Percentiles rank a stretch among this genome's conserved stretches.
phyloP scores from a whole-genome alignment of 2,888 invertebrate genomes.

The Margaritifera margaritifera region DNA sequence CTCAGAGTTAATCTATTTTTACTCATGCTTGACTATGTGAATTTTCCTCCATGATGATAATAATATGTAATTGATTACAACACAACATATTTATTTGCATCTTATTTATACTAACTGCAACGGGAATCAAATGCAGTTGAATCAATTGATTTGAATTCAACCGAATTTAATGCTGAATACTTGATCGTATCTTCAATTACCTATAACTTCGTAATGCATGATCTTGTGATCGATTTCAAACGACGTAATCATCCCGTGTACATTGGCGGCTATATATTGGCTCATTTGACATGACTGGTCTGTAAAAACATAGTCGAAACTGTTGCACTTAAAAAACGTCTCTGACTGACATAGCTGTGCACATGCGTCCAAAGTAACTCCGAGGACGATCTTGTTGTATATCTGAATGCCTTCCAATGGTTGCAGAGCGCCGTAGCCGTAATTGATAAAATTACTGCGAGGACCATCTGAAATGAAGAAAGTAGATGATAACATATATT shows the following conservation, averaged over 20 bases:
- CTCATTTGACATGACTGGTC: constrained; percentile 66
- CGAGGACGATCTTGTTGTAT: constrained; percentile 61
- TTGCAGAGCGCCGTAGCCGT: constrained; percentile 62
- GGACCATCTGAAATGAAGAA: constrained; percentile 57
- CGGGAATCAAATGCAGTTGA: not conserved
- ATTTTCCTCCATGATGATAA: too few relatives aligned
- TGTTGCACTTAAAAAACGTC: constrained; percentile 60
- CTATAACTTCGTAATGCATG: constrained; percentile 68
- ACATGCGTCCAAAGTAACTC: constrained; percentile 64
- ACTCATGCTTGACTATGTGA: too few relatives aligned
- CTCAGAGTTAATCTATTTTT: too few relatives aligned
- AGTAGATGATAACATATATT: not conserved
- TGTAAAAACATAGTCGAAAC: constrained; percentile 66
- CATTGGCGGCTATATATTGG: constrained; percentile 64
- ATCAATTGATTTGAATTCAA: too few relatives aligned
- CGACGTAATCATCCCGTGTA: constrained; percentile 58
- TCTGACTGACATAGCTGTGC: constrained; percentile 67
- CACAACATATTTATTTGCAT: too few relatives aligned
- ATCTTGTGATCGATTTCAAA: constrained; percentile 44
- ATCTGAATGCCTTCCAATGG: constrained; percentile 59
- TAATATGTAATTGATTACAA: too few relatives aligned
- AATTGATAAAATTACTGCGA: constrained; percentile 64
- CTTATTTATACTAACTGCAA: too few relatives aligned
- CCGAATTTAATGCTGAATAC: not conserved
- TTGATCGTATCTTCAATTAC: constrained; percentile 37